Base-by-base conservation (phyloP, 2,113 vertebrate species). In the Urocolius indicus region DNA sequence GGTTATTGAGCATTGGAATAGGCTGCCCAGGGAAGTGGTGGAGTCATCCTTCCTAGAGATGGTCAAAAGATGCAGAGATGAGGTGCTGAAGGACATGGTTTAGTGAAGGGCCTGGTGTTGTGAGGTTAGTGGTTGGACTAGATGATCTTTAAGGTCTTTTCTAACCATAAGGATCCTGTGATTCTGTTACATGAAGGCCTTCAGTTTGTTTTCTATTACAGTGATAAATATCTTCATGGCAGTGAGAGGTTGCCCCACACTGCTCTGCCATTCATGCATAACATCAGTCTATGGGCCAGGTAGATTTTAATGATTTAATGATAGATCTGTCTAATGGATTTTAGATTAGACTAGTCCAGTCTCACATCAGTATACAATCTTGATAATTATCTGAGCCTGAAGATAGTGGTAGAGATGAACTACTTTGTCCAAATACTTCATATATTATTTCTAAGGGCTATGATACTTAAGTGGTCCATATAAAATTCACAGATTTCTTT, bases 261-360 rank as follows among this genome's bases (percentile, higher is more conserved):
- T 57, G 84, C 22, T 72, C 38, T 79, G 61, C 27, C 69, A 86
- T 68, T 66, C 76, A 95, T 52, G 90, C 45, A 54, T 72, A 45
- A 74, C 45, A 73, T 22, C 49, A 62, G 11, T 63, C 82, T 87
- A 77, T 36, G 84, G 84, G 84, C 57, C 46, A 66, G 75, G 86
- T 93, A 52, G 67, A 95, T 89, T 84, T 73, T 67, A 68, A 71
- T 36, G 62, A 83, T 87, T 91, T 95, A 90, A 82, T 61, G 75
- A 95, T 68, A 93, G 62, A 93, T 74, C 72, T 90, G 41, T 65
- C 69, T 93, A 93, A 96, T 76, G 72, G 48, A 94, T 73, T 84
- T 89, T 81, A 77, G 76, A 77, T 93, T 81, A 87, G 73, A 84
- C 45, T 32, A 89, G 51, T 80, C 49, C 34, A 77, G 29, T 87